Conservation (phyloP, 2,888 invertebrate species). For the Ophioninae sp. region DNA sequence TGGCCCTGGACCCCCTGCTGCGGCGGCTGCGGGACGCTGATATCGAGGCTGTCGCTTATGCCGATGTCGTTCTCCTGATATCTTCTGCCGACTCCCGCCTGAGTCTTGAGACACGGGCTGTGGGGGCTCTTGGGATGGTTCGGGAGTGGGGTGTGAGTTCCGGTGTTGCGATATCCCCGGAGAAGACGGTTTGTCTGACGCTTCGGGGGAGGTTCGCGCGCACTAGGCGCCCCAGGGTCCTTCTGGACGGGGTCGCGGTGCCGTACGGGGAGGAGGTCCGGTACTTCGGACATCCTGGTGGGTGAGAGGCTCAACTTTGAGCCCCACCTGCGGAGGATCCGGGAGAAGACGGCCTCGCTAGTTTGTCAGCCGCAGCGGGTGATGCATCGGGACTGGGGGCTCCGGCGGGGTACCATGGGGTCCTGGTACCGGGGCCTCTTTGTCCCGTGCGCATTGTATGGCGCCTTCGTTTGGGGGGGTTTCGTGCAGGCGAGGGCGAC, state of each 20-base stretch:
- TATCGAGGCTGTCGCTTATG: background rate
- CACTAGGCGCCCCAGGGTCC: slow-evolving; percentile 17
- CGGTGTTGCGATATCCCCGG: slow-evolving; percentile 15
- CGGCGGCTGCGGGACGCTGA: background rate
- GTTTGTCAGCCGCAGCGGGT: slow-evolving; percentile 19
- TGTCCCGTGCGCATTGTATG: background rate
- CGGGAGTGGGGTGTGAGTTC: slow-evolving; percentile 25
- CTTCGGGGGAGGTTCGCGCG: background rate
- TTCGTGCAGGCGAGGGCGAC: background rate
- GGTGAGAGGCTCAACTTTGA: slow-evolving; percentile 1
- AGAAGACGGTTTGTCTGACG: slow-evolving; percentile 17
- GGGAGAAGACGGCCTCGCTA: slow-evolving; percentile 13
- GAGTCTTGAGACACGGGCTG: slow-evolving; percentile 3
- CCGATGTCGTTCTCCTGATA: background rate
- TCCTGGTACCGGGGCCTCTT: too few species aligned
- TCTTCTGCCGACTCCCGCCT: slow-evolving; percentile 15
- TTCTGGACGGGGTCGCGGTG: too few species aligned
- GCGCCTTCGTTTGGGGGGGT: background rate
- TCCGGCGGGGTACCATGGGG: background rate
- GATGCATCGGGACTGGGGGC: slow-evolving; percentile 35
- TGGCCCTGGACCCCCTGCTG: slow-evolving; percentile 16
- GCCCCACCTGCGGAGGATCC: background rate
- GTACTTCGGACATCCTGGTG: slow-evolving; percentile 4
- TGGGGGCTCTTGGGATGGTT: slow-evolving; percentile 16
- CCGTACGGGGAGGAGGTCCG: slow-evolving; percentile 4